Conservation (phyloP, 2,888 invertebrate genomes). For the Erebia aethiops region DNA sequence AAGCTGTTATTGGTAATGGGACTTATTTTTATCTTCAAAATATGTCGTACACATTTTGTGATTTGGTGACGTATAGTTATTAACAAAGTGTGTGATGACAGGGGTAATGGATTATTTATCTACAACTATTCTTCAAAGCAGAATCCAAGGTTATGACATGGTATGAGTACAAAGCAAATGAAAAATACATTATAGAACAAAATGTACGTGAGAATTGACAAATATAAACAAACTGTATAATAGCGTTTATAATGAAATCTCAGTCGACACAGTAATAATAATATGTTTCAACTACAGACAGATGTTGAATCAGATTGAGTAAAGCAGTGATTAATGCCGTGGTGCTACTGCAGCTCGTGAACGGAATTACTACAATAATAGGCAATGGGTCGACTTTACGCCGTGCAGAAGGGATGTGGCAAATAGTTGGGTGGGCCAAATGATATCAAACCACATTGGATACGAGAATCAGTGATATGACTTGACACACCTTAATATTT, state of each 20-base stretch:
- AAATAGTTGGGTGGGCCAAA: constrained; percentile 14
- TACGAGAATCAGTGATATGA: constrained; percentile 6
- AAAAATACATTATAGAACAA: constrained; percentile 32
- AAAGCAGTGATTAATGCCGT: constrained; percentile 44
- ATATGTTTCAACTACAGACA: constrained; percentile 18
- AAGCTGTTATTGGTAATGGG: constrained; percentile 34
- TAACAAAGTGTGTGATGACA: constrained; percentile 13
- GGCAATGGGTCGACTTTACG: constrained; percentile 80
- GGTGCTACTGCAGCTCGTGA: constrained; percentile 48
- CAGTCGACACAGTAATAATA: constrained; percentile 30
- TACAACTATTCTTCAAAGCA: constrained; percentile 34
- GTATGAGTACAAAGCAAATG: constrained; percentile 34
- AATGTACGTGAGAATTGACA: constrained; percentile 31
- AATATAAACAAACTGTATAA: constrained; percentile 37
- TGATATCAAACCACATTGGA: constrained; percentile 5
- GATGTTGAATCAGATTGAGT: constrained; percentile 19
- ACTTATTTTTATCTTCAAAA: constrained; percentile 1
- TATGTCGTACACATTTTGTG: constrained; percentile 2
- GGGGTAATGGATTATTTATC: constrained; percentile 24
- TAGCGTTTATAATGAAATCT: constrained; percentile 6
- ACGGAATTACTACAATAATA: constrained; percentile 54
- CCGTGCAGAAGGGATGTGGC: constrained; percentile 59
- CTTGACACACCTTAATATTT: not conserved
- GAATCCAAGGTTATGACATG: constrained; percentile 27
- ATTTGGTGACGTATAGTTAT: constrained; percentile 2